These are phyloP conservation scores for Ceriagrion tenellum DNA, from an alignment of 2,888 invertebrate genomes.

Conservation along the genomic window DNA sequence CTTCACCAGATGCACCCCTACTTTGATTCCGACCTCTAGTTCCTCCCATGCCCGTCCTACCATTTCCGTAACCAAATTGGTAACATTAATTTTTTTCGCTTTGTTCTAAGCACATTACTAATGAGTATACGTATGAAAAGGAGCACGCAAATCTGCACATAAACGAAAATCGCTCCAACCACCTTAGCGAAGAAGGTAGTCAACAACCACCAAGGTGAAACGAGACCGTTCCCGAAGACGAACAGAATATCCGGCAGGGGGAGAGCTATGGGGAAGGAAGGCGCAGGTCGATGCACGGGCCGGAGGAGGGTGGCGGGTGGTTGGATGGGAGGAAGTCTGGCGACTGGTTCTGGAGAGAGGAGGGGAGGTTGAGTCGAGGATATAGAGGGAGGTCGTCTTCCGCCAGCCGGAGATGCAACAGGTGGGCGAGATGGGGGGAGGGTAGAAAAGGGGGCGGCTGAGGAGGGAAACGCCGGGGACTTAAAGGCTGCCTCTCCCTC, in stretches of 20 bases:
- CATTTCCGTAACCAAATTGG: too few species aligned
- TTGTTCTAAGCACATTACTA: too few species aligned
- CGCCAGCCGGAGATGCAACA: slow-evolving; percentile 17
- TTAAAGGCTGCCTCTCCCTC: background rate
- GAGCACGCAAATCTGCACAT: too few species aligned
- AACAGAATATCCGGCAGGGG: background rate
- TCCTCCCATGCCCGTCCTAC: too few species aligned
- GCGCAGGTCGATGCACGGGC: background rate
- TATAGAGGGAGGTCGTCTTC: background rate
- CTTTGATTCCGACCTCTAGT: too few species aligned
- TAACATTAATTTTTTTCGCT: too few species aligned
- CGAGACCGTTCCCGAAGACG: background rate
- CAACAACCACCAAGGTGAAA: background rate
- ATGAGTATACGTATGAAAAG: too few species aligned
- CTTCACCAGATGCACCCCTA: too few species aligned
- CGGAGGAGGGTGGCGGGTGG: background rate
- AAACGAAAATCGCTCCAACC: too few species aligned
- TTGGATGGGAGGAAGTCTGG: slow-evolving; percentile 5
- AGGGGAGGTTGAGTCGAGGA: background rate
- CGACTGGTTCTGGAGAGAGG: slow-evolving; percentile 20
- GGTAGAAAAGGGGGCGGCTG: background rate
- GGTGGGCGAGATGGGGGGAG: background rate
- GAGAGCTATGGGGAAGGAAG: background rate
- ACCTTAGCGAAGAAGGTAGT: too few species aligned
- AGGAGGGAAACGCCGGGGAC: background rate